Percentiles rank a stretch among this genome's conserved stretches.
These are phyloP conservation scores for Orius insidiosus DNA, from an alignment of 1,140 invertebrate genomes.

Conservation along the genomic window DNA sequence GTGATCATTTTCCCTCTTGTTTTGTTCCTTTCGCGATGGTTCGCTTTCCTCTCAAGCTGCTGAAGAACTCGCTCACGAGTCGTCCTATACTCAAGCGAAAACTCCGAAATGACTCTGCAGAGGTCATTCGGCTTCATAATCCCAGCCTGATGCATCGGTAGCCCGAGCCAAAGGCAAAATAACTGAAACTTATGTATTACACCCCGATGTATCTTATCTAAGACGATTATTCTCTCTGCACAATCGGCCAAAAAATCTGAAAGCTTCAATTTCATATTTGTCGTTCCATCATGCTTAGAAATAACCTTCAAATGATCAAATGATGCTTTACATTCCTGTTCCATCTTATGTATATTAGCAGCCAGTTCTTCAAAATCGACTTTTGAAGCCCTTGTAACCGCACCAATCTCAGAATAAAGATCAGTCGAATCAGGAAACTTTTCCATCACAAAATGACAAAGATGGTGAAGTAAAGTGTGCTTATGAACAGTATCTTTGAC, in stretches of 20 bases:
- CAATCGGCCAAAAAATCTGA: conserved; percentile 92
- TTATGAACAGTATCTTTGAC: conserved; percentile 99
- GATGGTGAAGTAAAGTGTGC: conserved; percentile 90
- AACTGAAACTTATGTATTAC: conserved; percentile 88
- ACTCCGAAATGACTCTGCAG: conserved; percentile 91
- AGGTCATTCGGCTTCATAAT: conserved; percentile 85
- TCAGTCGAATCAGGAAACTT: conserved; percentile 88
- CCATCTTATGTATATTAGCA: conserved; percentile 70
- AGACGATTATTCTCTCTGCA: conserved; percentile 88
- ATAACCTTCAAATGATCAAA: conserved; percentile 95
- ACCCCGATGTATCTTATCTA: conserved; percentile 76
- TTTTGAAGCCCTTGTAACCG: conserved; percentile 81
- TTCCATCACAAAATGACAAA: conserved; percentile 94
- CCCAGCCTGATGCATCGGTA: conserved; percentile 59
- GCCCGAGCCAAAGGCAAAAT: conserved; percentile 86
- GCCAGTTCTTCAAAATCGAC: conserved; percentile 83
- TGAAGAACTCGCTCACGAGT: conserved; percentile 89
- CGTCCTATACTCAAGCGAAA: conserved; percentile 93
- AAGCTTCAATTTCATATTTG: conserved; percentile 77
- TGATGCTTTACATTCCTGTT: conserved; percentile 89
- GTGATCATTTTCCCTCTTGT: conserved; percentile 96
- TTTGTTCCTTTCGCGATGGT: conserved; percentile 89
- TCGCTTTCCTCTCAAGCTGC: conserved; percentile 89
- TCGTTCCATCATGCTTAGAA: conserved; percentile 80
- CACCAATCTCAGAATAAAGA: conserved; percentile 92